Evolutionary conservation across 2,113 vertebrate species (phyloP).

Genomic region (Myrmophylax atrothorax): DNA sequence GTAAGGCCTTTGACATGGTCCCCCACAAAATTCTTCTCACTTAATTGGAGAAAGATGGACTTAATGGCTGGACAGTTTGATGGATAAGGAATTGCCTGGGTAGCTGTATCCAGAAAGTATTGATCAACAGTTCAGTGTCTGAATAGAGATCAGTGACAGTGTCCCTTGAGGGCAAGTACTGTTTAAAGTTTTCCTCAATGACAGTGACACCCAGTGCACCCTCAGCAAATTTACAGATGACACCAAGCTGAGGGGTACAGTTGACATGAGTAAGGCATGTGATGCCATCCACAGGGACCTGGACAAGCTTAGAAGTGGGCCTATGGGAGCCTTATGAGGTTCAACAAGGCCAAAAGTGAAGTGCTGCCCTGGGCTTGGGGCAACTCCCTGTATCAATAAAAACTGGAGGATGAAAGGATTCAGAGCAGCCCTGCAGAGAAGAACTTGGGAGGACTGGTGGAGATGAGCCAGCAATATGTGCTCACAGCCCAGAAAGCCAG

Average conservation of each 20-base stretch:
- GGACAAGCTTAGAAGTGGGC: background rate
- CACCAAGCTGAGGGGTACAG: background rate
- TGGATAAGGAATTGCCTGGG: background rate
- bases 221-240: background rate
- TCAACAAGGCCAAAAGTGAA: background rate
- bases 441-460: background rate
- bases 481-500: background rate
- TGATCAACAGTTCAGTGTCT: background rate
- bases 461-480: background rate
- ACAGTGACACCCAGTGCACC: background rate
- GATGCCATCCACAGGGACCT: background rate
- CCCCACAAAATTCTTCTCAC: background rate
- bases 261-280: background rate
- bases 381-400: background rate
- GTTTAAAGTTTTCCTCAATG: background rate
- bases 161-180: background rate
- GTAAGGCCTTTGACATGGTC: background rate
- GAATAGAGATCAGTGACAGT: background rate
- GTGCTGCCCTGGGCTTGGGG: background rate
- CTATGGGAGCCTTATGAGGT: background rate
- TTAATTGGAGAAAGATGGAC: background rate
- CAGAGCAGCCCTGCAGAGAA: background rate
- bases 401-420: background rate
- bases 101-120: background rate
- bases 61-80: background rate